Conservation (phyloP, 2,797 vertebrate species). For the Parauchenoglanis punctatus region DNA sequence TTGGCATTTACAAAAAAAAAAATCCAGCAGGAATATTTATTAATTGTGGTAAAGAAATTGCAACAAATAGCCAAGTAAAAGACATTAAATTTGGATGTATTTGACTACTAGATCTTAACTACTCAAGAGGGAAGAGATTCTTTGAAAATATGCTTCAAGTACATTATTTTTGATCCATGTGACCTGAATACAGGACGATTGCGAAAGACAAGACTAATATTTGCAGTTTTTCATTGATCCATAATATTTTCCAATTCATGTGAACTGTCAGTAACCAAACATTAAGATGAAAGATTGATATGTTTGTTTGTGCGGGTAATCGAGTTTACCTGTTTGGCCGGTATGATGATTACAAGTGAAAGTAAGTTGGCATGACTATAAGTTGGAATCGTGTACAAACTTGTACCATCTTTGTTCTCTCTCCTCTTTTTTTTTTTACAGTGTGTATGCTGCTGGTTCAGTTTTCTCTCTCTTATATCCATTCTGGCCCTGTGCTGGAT, state of each 20-base stretch:
- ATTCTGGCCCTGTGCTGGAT: conserved; percentile 84
- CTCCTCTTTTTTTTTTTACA: conserved; percentile 61
- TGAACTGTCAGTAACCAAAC: neutral
- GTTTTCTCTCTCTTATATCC: conserved; percentile 74
- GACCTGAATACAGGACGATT: neutral
- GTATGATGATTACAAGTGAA: conserved; percentile 24
- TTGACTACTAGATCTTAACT: neutral
- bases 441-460: conserved; percentile 78
- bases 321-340: conserved; percentile 26
- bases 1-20: neutral
- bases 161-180: neutral
- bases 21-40: neutral
- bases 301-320: neutral
- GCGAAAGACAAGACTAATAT: neutral
- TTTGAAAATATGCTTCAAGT: neutral
- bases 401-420: neutral
- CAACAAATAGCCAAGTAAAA: neutral
- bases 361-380: neutral
- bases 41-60: neutral
- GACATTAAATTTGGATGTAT: neutral
- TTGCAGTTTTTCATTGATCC: neutral
- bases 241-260: neutral
- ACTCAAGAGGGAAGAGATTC: neutral
- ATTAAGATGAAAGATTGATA: neutral
- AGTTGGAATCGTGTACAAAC: conserved; percentile 28